Conservation (phyloP, 2,888 invertebrate species). For the Monochamus alternatus region DNA sequence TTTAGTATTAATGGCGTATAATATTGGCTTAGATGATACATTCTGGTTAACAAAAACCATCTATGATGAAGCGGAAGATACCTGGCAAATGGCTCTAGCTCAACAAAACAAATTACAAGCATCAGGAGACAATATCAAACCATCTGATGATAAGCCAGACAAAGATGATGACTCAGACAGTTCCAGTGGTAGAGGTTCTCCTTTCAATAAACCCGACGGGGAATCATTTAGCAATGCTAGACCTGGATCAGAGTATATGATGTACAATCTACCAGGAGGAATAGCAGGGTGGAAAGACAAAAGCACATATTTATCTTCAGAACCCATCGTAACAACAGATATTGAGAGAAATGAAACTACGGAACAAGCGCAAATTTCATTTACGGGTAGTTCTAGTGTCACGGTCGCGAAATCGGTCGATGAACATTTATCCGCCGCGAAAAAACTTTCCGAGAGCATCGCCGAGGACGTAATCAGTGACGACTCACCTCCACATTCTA, state of each 20-base stretch:
- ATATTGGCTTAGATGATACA: slow-evolving; percentile 70
- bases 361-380: background rate
- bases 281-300: slow-evolving; percentile 88
- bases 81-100: slow-evolving; percentile 65
- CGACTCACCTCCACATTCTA: slow-evolving; percentile 44
- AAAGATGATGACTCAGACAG: slow-evolving; percentile 77
- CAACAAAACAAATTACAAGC: slow-evolving; percentile 52
- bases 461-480: slow-evolving; percentile 60
- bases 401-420: slow-evolving; percentile 42
- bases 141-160: slow-evolving; percentile 70
- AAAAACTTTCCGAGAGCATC: slow-evolving; percentile 59
- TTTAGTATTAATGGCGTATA: slow-evolving; percentile 38
- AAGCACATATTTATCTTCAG: slow-evolving; percentile 82
- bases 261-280: slow-evolving; percentile 80
- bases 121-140: slow-evolving; percentile 41
- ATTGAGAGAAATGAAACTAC: background rate
- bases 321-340: slow-evolving; percentile 64
- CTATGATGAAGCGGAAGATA: slow-evolving; percentile 80
- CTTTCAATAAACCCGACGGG: slow-evolving; percentile 53
- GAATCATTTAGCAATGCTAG: slow-evolving; percentile 41
- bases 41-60: slow-evolving; percentile 77
- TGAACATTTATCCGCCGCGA: slow-evolving; percentile 55
- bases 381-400: slow-evolving; percentile 16
- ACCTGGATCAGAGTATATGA: slow-evolving; percentile 68
- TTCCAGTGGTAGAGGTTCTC: slow-evolving; percentile 73